Evolutionary conservation across 2,888 invertebrate species (phyloP), one percentile per base, ranked within the genome.

Genomic region (Acronicta psi): DNA sequence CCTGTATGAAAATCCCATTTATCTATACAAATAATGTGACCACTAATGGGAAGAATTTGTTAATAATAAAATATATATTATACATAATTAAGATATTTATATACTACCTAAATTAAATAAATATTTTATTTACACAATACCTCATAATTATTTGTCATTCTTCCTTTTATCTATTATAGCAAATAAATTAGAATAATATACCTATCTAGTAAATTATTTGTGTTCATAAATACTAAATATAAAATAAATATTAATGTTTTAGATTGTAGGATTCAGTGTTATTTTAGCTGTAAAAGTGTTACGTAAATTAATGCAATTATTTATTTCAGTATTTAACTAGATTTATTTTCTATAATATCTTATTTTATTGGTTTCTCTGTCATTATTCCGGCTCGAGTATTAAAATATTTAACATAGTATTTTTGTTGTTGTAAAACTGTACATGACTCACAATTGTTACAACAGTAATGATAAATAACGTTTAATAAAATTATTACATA

Each of bases 101-200:
- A 25, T 23, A 7, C 23, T 6, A 23, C 7, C 6, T 5, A 23
- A n/a, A 31, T 37, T n/a, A 41, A 20, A 23, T 23, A 23, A 23
- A 20, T 20, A 9, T 42, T 11, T 29, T 1, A 29, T 29, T 29
- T 29, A 2, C 9, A 25, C 25, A 25, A 2, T 25, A 25, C 10
- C n/a, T n/a, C n/a, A n/a, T 10, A 25, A 46, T 68, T 44, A 18
- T 47, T 47, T 64, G 20, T 58, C 50, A 23, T 59, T 65, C 43
- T 70, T 64, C 36, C 43, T 59, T 59, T 47, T 70, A 17, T 63
- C 43, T 59, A 55, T 47, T 70, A 17, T 63, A 63, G 16, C 13
- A 16, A 46, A 50, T 63, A 51, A 57, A 57, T 57, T 67, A 59
- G 45, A 55, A 47, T 44, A n/a, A 23, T 3, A 29, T 29, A 23